Evolutionary conservation across 2,888 invertebrate species (phyloP).

Genomic region (Parthenolecanium corni): DNA sequence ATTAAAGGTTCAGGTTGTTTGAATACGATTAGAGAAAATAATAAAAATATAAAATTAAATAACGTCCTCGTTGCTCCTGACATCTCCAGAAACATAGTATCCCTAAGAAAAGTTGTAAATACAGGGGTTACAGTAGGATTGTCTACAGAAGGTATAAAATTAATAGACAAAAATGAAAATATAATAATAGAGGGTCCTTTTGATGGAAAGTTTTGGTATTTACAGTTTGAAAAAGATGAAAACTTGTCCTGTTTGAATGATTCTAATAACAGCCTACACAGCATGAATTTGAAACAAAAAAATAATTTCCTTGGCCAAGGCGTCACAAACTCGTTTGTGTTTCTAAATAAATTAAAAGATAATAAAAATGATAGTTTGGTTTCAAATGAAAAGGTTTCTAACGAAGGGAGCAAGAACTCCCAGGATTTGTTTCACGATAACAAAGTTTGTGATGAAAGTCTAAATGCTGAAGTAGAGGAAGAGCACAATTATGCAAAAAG

Average conservation of each 20-base stretch:
- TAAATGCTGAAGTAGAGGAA: conserved; percentile 10
- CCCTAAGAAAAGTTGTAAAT: neutral
- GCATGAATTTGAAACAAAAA: neutral
- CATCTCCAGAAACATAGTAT: neutral
- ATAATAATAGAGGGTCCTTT: neutral
- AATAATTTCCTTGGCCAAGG: conserved; percentile 7
- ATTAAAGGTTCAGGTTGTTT: neutral
- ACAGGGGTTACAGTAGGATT: neutral
- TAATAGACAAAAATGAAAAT: neutral
- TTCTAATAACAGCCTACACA: neutral
- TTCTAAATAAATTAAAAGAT: neutral
- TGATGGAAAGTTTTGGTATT: neutral
- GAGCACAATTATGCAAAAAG: conserved; percentile 16
- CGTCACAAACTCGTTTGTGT: neutral
- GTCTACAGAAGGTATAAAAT: neutral
- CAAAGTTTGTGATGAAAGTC: conserved; percentile 1
- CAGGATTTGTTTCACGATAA: neutral
- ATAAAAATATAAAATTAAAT: neutral
- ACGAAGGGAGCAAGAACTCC: conserved; percentile 1
- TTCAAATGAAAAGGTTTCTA: neutral
- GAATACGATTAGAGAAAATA: neutral
- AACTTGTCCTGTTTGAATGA: neutral
- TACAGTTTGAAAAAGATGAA: neutral
- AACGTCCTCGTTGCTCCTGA: neutral
- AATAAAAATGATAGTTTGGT: too few species aligned